These are phyloP conservation scores for Lithosia quadra DNA, from an alignment of 2,888 invertebrate genomes.

Conservation along the genomic window DNA sequence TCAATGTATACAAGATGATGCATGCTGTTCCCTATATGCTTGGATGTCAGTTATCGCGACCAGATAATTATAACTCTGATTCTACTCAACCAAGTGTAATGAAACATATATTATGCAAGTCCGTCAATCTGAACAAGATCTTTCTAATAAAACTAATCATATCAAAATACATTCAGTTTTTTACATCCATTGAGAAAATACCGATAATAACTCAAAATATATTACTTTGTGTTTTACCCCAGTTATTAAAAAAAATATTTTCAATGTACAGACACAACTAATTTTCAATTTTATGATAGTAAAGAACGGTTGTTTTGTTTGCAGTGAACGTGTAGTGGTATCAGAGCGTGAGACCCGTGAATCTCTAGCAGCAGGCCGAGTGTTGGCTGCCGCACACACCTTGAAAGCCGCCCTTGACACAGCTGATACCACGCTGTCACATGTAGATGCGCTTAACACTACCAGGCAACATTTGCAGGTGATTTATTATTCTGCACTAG, in stretches of 20 bases:
- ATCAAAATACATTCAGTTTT: neutral
- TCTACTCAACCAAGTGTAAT: too few species aligned
- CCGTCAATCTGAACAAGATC: too few species aligned
- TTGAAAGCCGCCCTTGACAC: slow-evolving; percentile 88
- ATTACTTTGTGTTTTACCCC: too few species aligned
- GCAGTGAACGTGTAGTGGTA: slow-evolving; percentile 76
- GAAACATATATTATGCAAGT: too few species aligned
- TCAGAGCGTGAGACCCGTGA: slow-evolving; percentile 74
- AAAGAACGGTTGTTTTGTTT: neutral
- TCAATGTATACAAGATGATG: too few species aligned
- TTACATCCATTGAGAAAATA: too few species aligned
- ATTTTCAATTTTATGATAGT: neutral
- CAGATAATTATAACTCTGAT: too few species aligned
- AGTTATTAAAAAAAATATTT: too few species aligned
- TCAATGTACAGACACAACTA: neutral
- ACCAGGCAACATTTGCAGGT: slow-evolving; percentile 91
- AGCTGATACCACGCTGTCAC: slow-evolving; percentile 91
- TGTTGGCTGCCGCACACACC: slow-evolving; percentile 94
- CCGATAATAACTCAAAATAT: too few species aligned
- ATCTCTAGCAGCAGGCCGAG: slow-evolving; percentile 88
- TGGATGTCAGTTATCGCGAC: too few species aligned
- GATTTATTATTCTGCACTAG: slow-evolving; percentile 45
- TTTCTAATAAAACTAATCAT: too few species aligned
- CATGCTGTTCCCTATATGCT: too few species aligned
- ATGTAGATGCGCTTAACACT: slow-evolving; percentile 94